Percentiles rank a stretch among this genome's conserved stretches.
Evolutionary conservation across 92 coral and sea anemone genomes (phyloP).

Genomic region (Umimayanthus chanpuru): DNA sequence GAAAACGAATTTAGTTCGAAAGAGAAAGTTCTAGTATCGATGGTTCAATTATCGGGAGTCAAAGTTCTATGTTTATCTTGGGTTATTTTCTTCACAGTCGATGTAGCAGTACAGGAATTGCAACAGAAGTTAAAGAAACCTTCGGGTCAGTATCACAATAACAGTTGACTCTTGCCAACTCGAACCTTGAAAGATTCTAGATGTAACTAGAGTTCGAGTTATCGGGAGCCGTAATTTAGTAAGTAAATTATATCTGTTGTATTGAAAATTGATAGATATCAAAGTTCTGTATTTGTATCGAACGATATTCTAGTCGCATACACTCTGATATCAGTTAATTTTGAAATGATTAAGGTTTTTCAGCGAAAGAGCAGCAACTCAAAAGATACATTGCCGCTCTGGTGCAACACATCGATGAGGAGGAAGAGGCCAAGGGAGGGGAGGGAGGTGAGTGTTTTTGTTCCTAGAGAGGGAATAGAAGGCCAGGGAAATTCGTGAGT

Average conservation of each 20-base stretch:
- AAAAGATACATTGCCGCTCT: constrained; percentile 76
- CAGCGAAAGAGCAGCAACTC: constrained; percentile 58
- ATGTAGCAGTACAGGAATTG: constrained; percentile 75
- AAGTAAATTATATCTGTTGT: too few relatives aligned
- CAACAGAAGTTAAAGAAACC: constrained; percentile 59
- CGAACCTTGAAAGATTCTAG: background rate
- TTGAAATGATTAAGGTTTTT: constrained; percentile 24
- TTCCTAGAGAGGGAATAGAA: background rate
- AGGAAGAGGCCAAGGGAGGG: constrained; percentile 45
- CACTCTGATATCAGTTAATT: background rate
- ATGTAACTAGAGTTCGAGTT: background rate
- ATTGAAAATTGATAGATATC: too few relatives aligned
- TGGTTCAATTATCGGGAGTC: background rate
- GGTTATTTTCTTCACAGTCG: constrained; percentile 53
- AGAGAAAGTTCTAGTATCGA: background rate
- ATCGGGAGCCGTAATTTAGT: too few relatives aligned
- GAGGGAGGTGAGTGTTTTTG: constrained; percentile 50
- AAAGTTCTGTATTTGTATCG: too few relatives aligned
- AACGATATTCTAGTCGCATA: background rate
- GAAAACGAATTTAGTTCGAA: background rate
- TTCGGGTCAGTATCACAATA: constrained; percentile 51
- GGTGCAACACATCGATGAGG: constrained; percentile 65
- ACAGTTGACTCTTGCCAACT: background rate
- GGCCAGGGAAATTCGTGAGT: background rate
- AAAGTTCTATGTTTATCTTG: background rate